These are phyloP conservation scores for Aplidium turbinatum DNA, from an alignment of 23 tunicate species.

Conservation along the genomic window DNA sequence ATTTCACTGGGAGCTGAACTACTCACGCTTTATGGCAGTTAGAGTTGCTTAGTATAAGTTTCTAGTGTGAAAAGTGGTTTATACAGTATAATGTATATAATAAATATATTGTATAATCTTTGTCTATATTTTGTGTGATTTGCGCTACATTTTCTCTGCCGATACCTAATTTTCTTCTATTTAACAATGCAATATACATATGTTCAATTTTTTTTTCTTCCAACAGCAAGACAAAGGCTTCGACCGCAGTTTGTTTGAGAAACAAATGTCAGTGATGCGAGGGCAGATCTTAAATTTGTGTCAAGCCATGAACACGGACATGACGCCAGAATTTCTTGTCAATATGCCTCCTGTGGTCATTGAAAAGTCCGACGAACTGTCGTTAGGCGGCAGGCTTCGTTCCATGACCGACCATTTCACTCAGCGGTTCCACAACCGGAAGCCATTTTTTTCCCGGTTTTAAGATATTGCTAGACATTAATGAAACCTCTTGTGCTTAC, in stretches of 20 bases:
- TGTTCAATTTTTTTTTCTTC: slow-evolving; percentile 6
- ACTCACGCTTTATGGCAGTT: too few relatives aligned
- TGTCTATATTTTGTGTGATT: too few relatives aligned
- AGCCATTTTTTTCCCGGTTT: slow-evolving; percentile 97
- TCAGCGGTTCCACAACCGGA: slow-evolving; percentile 78
- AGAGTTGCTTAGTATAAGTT: too few relatives aligned
- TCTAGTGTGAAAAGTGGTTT: too few relatives aligned
- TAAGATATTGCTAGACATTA: too few relatives aligned
- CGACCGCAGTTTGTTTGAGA: slow-evolving; percentile 78
- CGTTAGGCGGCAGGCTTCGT: slow-evolving; percentile 93
- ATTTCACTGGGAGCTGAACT: too few relatives aligned
- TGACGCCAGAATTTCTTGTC: slow-evolving; percentile 79
- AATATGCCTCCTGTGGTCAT: slow-evolving; percentile 93
- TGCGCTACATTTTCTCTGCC: too few relatives aligned
- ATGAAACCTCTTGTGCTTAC: too few relatives aligned
- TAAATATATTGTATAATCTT: too few relatives aligned
- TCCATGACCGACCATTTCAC: slow-evolving; percentile 94
- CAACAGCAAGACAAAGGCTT: slow-evolving; percentile 96
- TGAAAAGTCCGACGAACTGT: slow-evolving; percentile 69
- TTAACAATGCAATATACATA: too few relatives aligned
- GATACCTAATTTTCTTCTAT: too few relatives aligned
- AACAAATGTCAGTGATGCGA: slow-evolving; percentile 98
- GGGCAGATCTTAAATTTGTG: slow-evolving; percentile 95
- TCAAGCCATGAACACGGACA: slow-evolving; percentile 71
- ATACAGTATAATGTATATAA: too few relatives aligned